A percentile compares a stretch with the other conserved stretches of the same genome.
Evolutionary conservation across 2,888 invertebrate genomes (phyloP).

Genomic region (Leuctra nigra): DNA sequence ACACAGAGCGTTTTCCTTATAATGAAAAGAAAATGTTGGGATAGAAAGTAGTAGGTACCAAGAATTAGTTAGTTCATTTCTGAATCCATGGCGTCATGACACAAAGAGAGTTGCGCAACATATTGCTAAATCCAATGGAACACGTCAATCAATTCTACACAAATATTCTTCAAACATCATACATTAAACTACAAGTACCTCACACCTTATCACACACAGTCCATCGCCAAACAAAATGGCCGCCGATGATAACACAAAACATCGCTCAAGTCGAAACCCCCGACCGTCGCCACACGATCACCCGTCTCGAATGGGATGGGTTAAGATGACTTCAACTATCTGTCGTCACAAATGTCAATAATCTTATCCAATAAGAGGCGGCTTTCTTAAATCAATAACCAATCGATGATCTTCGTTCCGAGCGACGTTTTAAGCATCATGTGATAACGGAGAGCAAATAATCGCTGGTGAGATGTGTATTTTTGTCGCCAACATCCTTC

Average conservation of each 20-base stretch:
- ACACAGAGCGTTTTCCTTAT: no score
- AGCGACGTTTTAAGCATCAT: neutral
- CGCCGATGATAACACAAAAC: neutral
- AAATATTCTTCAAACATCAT: no score
- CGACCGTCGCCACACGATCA: neutral
- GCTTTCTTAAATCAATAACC: neutral
- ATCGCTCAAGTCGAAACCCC: neutral
- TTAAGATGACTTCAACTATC: neutral
- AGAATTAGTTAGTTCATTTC: no score
- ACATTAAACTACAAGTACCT: no score
- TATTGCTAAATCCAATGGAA: no score
- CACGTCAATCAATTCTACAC: no score
- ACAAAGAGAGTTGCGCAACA: no score
- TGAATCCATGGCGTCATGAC: no score
- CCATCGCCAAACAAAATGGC: no score
- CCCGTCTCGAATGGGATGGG: neutral
- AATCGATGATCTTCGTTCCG: neutral
- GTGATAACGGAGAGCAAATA: constrained; percentile 2
- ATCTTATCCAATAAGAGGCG: neutral
- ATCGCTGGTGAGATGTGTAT: neutral
- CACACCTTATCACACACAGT: no score
- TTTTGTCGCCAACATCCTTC: neutral
- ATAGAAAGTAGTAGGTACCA: no score
- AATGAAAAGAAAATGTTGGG: no score
- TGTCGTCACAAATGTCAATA: neutral